Conservation (phyloP, 2,113 vertebrate genomes). For the Corapipo altera region DNA sequence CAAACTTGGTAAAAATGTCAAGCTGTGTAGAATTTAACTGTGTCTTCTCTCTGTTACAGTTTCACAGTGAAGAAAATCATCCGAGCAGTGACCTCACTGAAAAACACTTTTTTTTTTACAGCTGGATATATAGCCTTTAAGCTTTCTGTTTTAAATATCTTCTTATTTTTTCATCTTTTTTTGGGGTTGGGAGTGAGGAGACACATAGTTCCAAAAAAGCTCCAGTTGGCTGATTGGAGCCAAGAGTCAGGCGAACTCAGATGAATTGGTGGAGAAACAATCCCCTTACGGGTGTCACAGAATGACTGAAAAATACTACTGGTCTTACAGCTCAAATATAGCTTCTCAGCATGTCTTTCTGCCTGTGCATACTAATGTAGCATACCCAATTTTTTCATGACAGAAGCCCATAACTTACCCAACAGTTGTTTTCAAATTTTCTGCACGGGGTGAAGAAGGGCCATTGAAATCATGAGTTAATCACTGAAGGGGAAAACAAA, state of each 20-base stretch:
- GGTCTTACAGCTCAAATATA: neutral
- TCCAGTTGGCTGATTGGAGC: neutral
- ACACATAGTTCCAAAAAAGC: neutral
- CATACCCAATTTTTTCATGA: neutral
- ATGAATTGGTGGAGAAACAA: neutral
- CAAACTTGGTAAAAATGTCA: neutral
- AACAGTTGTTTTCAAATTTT: neutral
- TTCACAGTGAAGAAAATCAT: neutral
- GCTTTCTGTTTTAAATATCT: neutral
- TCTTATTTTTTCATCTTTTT: neutral
- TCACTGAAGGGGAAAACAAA: neutral
- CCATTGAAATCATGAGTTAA: neutral
- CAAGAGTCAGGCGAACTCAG: neutral
- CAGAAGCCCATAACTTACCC: neutral
- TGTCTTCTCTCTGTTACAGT: neutral
- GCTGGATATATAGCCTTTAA: neutral
- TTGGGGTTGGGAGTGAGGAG: accelerated
- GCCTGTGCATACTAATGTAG: neutral
- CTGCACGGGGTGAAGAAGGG: neutral
- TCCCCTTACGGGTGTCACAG: neutral
- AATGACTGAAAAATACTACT: neutral
- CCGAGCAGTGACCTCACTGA: neutral
- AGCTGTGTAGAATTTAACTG: neutral
- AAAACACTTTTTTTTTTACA: neutral
- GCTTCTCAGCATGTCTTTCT: neutral